Base-by-base conservation (phyloP, 1,140 invertebrate genomes). In the Bicyclus anynana region DNA sequence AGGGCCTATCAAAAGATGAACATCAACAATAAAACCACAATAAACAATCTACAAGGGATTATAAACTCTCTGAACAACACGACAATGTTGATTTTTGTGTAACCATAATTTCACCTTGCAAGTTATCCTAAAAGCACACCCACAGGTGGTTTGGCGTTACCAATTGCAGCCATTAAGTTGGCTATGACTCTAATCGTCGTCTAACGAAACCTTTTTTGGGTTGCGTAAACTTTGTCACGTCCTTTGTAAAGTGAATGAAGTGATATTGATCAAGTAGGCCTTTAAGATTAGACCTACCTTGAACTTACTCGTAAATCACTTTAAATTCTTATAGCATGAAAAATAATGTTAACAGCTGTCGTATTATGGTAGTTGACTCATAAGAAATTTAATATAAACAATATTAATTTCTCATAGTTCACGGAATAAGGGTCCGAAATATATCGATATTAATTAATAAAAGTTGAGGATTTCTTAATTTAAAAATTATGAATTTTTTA, bases 221-320 rank as follows among this genome's bases (percentile, higher is more conserved):
- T 40, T 40, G 13, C 16, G 37, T 6, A 16, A 40, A 40, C 13
- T 40, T 14, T 16, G 10, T 33, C 29, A 33, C 29, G 29, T 33
- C 10, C 29, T 33, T 33, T 33, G 29, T 33, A 33, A 33, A 33
- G 29, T 33, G 29, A 33, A 33, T 33, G 29, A 33, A 33, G 4
- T 33, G 29, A 33, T 33, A 33, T 33, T n/a, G 26, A 33, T 33
- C 29, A 33, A 33, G 29, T 33, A 2, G n/a, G 29, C n/a, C 29
- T 12, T 33, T 33, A 12, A 33, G 29, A 33, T 33, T 33, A 33
- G n/a, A 12, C 12, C 12, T 33, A 33, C 29, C 29, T 33, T 33
- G 29, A 33, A 33, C 29, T 33, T 33, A n/a, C n/a, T n/a, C n/a
- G n/a, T n/a, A 33, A 33, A 33, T 12, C 42, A 46, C 44, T 47